Base-by-base conservation (phyloP, 2,888 invertebrate genomes). In the Venustoraphidia nigricollis region DNA sequence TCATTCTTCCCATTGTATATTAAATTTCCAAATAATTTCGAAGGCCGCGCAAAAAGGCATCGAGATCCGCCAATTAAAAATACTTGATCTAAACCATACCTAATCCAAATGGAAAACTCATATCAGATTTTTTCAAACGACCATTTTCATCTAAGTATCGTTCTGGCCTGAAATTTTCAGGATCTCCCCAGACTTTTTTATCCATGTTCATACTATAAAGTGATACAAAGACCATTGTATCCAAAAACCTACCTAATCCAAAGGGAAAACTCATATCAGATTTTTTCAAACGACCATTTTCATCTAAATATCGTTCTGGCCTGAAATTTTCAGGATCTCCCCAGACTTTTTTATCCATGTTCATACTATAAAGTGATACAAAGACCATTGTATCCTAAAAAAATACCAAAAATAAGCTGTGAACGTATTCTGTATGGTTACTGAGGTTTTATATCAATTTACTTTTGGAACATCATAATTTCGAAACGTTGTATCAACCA, bases 131-230 rank as follows among this genome's bases (percentile, higher is more conserved):
- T 0, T 75, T 57, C 3, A 83, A 58, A 49, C 70, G 59, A 0
- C 79, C 79, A 27, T 76, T 53, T 2, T 65, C 66, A 34, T 70
- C 66, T 3, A 84, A 66, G 59, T 77, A 83, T 35, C 83, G 66
- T 56, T 83, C 81, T 0, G 83, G 83, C 1, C 75, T 64, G 59
- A 82, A 83, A 46, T 67, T 67, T 47, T 80, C 70, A 0, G 83
- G 81, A 59, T 83, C 77, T 0, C 71, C 70, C 81, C 81, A 83
- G 5, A 74, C 56, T 1, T 69, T 66, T 34, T 72, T 65, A 57
- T 81, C 77, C 56, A 63, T 67, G 56, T 83, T 17, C 50, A 76
- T 64, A 36, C 68, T 67, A 41, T 67, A 61, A 2, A 77, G 65
- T 55, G 79, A 78, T 0, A 75, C 66, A 27, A 72, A 60, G 1